These are phyloP conservation scores for Macrocentrus cingulum DNA, from an alignment of 1,140 invertebrate genomes.

Conservation along the genomic window DNA sequence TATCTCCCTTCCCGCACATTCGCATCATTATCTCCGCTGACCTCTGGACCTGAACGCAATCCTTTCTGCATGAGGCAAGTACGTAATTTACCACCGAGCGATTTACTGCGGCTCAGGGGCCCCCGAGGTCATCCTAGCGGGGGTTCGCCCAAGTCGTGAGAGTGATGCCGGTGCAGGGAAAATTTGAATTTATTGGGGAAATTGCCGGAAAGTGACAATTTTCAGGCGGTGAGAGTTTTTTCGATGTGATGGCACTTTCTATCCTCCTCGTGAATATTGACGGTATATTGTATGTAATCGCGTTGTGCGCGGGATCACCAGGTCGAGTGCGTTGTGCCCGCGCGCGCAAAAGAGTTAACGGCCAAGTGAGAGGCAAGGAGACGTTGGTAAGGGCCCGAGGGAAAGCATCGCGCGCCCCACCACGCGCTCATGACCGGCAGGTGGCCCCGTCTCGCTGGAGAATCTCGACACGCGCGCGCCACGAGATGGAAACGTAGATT, in stretches of 20 bases:
- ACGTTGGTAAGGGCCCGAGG: background rate
- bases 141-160: slow-evolving; percentile 31
- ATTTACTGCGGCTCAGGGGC: slow-evolving; percentile 49
- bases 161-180: background rate
- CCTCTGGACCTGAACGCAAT: slow-evolving; percentile 42
- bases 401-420: slow-evolving; percentile 14
- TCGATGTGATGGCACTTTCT: no score
- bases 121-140: slow-evolving; percentile 47
- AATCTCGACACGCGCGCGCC: slow-evolving; percentile 55
- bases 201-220: background rate
- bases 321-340: slow-evolving; percentile 23
- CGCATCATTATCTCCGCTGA: slow-evolving; percentile 45
- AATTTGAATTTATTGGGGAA: no score
- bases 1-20: slow-evolving; percentile 32
- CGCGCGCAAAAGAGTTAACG: background rate
- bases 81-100: slow-evolving; percentile 51
- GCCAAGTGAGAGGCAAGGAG: background rate
- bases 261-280: no score
- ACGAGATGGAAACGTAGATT: slow-evolving; percentile 56
- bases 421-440: slow-evolving; percentile 42
- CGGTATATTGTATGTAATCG: slow-evolving; percentile 36
- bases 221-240: no score
- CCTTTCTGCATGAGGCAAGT: slow-evolving; percentile 50
- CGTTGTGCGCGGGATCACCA: slow-evolving; percentile 41
- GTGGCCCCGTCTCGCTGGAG: slow-evolving; percentile 52